Evolutionary conservation across 2,888 invertebrate genomes (phyloP).

Genomic region (Andrena fulva): DNA sequence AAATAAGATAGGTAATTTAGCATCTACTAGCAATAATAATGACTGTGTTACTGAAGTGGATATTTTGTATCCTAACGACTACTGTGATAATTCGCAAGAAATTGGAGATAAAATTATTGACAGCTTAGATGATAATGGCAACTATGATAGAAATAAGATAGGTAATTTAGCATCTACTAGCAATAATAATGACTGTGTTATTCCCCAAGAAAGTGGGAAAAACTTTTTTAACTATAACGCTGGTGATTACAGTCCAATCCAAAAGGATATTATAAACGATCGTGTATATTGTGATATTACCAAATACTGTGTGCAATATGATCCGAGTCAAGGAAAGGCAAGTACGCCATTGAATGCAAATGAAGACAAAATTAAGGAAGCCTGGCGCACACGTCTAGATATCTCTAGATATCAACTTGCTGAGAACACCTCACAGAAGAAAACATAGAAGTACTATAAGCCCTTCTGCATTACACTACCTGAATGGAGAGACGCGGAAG

Average conservation of each 20-base stretch:
- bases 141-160: too few species aligned
- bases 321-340: slow-evolving; percentile 1
- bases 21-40: background rate
- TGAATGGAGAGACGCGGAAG: background rate
- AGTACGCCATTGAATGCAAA: background rate
- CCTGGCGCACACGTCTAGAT: background rate
- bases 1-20: background rate
- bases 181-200: background rate
- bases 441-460: background rate
- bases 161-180: too few species aligned
- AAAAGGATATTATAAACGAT: background rate
- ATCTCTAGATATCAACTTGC: background rate
- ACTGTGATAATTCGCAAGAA: too few species aligned
- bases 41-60: too few species aligned
- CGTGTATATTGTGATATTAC: background rate
- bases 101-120: too few species aligned
- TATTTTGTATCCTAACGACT: too few species aligned
- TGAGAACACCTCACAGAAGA: background rate
- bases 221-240: background rate
- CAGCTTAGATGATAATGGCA: too few species aligned
- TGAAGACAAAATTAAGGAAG: background rate
- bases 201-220: background rate
- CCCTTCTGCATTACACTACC: background rate
- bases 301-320: background rate
- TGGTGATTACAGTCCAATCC: background rate